Evolutionary conservation across 2,113 vertebrate genomes (phyloP), one percentile per base, ranked within the genome.

Genomic region (Orientallactaga bullata): DNA sequence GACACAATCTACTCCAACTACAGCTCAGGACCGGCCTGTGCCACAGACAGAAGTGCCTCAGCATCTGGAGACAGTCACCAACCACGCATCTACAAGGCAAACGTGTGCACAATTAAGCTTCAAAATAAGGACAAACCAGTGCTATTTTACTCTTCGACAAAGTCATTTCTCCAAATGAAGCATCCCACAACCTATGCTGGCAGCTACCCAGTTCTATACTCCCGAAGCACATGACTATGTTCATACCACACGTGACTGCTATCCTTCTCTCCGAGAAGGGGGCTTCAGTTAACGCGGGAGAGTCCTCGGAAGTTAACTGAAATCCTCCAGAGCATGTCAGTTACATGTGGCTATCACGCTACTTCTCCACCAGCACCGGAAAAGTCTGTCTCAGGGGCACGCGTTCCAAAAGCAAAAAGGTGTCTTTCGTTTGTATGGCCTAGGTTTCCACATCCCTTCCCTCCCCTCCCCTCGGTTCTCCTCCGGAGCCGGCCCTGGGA

Each of bases 11-110:
- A 37, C 78, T 91, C 91, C 61, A 77, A 37, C 76, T 88, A 35
- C 69, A 32, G 35, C 21, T 30, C 65, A 85, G 86, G 3, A 95
- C 89, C 1, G 87, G 93, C 91, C 95, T 94, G 87, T 58, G 92
- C 91, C 94, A 92, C 73, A 74, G 35, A 68, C 24, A 61, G 65
- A 96, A 88, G 51, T 78, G 78, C 88, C 93, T 95, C 97, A 97
- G 91, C 98, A 98, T 98, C 96, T 83, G 94, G 20, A 84, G 55
- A 86, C 24, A 17, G 65, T 83, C 78, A 10, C 17, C 74, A 47
- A 65, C 51, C n/a, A n/a, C 16, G 3, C 60, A 47, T 65, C 96
- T 90, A 63, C 51, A 81, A 90, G 69, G 74, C 16, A 91, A 66
- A 84, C 37, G 21, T 0, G 32, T 23, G 55, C 23, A 71, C 21